Percentiles rank a stretch among this genome's conserved stretches.
Evolutionary conservation across 2,797 vertebrate species (phyloP).

Genomic region (Alectoris magna): DNA sequence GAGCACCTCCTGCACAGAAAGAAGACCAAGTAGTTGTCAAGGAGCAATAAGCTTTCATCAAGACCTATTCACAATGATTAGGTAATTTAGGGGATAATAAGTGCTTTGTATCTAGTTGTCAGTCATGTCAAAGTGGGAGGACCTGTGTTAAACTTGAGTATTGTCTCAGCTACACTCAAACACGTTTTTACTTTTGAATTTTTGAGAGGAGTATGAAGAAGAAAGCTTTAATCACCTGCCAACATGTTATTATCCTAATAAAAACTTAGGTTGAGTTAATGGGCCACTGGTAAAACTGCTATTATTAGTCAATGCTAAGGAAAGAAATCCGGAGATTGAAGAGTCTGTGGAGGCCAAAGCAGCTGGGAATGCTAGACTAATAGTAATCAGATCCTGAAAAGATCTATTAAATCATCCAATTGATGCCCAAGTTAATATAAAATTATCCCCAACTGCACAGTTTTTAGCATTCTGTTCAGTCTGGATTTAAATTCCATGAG

Average conservation of each 20-base stretch:
- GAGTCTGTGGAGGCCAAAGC: slow-evolving; percentile 21
- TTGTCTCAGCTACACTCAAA: background rate
- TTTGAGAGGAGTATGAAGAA: background rate
- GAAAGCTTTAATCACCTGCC: slow-evolving; percentile 54
- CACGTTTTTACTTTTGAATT: background rate
- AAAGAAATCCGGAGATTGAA: slow-evolving; percentile 30
- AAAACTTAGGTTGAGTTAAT: slow-evolving; percentile 20
- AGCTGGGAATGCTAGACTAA: slow-evolving; percentile 25
- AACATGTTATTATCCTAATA: slow-evolving; percentile 56
- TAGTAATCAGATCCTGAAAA: slow-evolving; percentile 28
- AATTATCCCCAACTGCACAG: background rate
- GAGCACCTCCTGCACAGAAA: background rate
- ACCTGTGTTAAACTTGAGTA: background rate
- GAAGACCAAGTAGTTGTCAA: background rate
- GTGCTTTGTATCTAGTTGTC: background rate
- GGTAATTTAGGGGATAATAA: background rate
- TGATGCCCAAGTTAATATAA: background rate
- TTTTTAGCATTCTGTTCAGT: background rate
- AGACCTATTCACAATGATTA: background rate
- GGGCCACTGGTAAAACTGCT: background rate
- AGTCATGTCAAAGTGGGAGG: background rate
- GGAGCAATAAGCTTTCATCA: background rate
- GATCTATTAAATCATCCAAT: slow-evolving; percentile 33
- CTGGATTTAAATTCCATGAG: slow-evolving; percentile 23
- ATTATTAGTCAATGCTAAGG: slow-evolving; percentile 41